A percentile compares a stretch with the other conserved stretches of the same genome.
Conservation (phyloP, 2,888 invertebrate genomes). For the Julus scanicus region DNA sequence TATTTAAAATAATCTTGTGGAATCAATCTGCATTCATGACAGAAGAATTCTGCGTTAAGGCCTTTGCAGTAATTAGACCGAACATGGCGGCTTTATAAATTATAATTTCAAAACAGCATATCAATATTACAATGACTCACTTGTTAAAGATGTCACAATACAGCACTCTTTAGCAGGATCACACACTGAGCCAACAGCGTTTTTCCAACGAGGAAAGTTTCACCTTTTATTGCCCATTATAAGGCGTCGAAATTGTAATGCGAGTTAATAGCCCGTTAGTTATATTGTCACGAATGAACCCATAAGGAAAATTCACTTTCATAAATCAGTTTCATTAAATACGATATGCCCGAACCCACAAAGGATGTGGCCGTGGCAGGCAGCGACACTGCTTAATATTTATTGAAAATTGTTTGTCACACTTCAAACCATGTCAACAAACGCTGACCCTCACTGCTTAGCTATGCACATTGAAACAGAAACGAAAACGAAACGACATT, state of each 20-base stretch:
- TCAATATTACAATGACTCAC: too few species aligned
- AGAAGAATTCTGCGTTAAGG: too few species aligned
- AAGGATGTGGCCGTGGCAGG: not conserved
- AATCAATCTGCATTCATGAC: too few species aligned
- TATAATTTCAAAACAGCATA: too few species aligned
- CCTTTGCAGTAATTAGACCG: too few species aligned
- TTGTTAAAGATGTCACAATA: too few species aligned
- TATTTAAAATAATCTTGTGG: too few species aligned
- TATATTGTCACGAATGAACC: conserved; percentile 9
- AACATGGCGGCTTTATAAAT: too few species aligned
- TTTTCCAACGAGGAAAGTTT: not conserved
- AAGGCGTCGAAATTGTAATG: not conserved
- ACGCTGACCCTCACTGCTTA: not conserved
- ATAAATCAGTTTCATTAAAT: not conserved
- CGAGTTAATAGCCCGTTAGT: conserved; percentile 19
- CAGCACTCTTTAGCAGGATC: not conserved
- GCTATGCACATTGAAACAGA: not conserved
- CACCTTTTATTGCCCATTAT: not conserved
- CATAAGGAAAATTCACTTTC: conserved; percentile 19
- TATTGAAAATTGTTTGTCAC: not conserved
- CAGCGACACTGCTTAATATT: not conserved
- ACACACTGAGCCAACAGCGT: not conserved
- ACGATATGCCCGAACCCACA: not conserved
- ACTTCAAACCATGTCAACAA: not conserved
- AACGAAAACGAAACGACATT: not conserved